A percentile compares a stretch with the other conserved stretches of the same genome.
These are phyloP conservation scores for Hydraecia micacea DNA, from an alignment of 2,888 invertebrate species.

Conservation along the genomic window DNA sequence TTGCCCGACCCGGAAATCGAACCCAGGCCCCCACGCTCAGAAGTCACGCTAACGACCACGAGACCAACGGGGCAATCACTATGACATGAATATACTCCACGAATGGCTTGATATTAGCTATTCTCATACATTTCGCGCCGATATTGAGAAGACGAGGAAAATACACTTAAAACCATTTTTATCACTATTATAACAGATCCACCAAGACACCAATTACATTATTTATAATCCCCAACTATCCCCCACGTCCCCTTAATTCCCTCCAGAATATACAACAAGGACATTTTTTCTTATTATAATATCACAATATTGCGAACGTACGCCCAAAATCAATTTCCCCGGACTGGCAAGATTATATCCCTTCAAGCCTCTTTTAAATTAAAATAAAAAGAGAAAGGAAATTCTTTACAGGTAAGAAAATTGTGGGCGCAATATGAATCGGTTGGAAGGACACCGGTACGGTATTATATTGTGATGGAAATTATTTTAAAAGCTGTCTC, in stretches of 20 bases:
- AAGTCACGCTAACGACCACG: too few relatives aligned
- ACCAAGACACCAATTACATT: conserved; percentile 1
- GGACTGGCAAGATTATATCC: conserved; percentile 58
- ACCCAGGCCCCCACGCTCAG: too few relatives aligned
- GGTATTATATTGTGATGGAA: conserved; percentile 45
- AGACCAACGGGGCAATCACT: neutral
- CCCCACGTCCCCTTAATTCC: conserved; percentile 4
- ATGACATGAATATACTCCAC: neutral
- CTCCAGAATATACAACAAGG: conserved; percentile 26
- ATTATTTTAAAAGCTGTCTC: conserved; percentile 49
- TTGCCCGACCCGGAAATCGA: too few relatives aligned
- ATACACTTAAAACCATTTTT: neutral
- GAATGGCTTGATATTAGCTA: neutral
- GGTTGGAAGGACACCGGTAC: conserved; percentile 34
- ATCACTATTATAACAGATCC: neutral
- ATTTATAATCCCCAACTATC: conserved; percentile 45
- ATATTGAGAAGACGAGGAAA: neutral
- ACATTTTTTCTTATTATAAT: conserved; percentile 55
- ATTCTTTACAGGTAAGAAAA: conserved; percentile 52
- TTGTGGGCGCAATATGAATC: conserved; percentile 48
- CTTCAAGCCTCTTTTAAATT: conserved; percentile 64
- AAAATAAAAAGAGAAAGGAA: conserved; percentile 62
- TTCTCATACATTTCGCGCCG: neutral
- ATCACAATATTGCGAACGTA: conserved; percentile 54
- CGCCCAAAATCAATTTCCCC: conserved; percentile 65